phyloP scores from a whole-genome alignment of 2,113 vertebrate genomes.

The Delphinapterus leucas region DNA sequence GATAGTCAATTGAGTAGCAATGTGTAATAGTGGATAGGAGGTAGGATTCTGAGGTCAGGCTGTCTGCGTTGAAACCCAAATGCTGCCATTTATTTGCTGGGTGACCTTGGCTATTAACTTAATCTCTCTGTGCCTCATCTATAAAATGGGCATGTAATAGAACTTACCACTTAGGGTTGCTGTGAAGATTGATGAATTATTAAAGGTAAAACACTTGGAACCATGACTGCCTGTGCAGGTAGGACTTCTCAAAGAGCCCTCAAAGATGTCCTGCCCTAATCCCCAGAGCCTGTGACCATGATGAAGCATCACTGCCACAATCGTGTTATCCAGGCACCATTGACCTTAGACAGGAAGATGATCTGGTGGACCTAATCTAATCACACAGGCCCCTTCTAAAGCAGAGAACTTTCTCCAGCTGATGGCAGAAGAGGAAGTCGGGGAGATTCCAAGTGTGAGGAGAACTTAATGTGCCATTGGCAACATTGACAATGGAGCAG shows the following conservation, averaged over 20 bases:
- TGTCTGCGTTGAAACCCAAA: not conserved
- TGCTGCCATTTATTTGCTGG: not conserved
- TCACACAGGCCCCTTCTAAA: not conserved
- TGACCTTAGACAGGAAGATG: not conserved
- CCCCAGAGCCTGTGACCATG: not conserved
- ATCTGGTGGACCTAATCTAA: no score
- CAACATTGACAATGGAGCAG: not conserved
- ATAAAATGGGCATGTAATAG: not conserved
- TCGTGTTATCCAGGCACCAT: not conserved
- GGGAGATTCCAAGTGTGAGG: not conserved
- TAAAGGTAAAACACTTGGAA: not conserved
- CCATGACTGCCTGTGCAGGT: not conserved
- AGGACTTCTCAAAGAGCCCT: not conserved
- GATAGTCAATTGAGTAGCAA: not conserved
- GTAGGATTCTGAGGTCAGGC: not conserved
- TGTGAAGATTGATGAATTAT: not conserved
- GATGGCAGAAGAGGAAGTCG: not conserved
- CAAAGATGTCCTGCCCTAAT: not conserved
- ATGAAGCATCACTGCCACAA: no score
- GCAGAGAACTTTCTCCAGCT: not conserved
- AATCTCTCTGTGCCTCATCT: not conserved
- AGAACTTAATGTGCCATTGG: not conserved
- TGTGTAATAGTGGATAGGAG: not conserved
- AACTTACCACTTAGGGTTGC: not conserved
- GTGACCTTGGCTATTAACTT: not conserved